Evolutionary conservation across 2,797 vertebrate genomes (phyloP), one percentile per base, ranked within the genome.

Genomic region (Enteromius anoplus): DNA sequence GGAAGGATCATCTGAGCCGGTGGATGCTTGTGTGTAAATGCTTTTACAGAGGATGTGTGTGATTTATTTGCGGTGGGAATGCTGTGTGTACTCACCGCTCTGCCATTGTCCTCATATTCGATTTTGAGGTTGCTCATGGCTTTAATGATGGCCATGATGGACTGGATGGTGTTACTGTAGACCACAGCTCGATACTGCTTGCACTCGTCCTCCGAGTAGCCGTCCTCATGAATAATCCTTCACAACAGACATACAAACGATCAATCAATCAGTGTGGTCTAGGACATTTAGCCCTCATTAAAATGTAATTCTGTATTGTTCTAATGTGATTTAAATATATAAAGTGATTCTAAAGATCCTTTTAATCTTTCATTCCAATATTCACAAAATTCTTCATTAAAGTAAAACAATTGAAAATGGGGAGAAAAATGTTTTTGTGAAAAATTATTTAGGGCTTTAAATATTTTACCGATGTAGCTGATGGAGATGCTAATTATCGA

Each of bases 121-220:
- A 99, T 97, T 91, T 99, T 97, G 83, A 99, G 95, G 90, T 97
- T 98, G 88, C 92, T 92, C 97, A 99, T 99, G 1, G 98, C 98
- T 92, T 99, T 99, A 93, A 98, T 96, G 85, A 99, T 99, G 85
- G 98, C 98, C 97, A 99, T 98, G 85, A 99, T 98, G 90, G 98
- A 99, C 94, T 99, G 98, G 92, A 98, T 98, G 93, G 98, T 99
- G 95, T 99, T 99, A 94, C 98, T 99, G 93, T 96, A 99, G 84
- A 99, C 98, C 66, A 99, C 98, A 0, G 98, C 98, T 91, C 96
- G 96, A 93, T 99, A 99, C 91, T 99, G 97, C 92, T 96, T 96
- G 86, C 98, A 98, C 82, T 99, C 98, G 12, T 99, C 98, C 93
- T 99, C 98, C 3, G 98, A 99, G 89, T 99, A 99, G 76, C 98